These are phyloP conservation scores for Automeris io DNA, from an alignment of 2,888 invertebrate species.

Conservation along the genomic window DNA sequence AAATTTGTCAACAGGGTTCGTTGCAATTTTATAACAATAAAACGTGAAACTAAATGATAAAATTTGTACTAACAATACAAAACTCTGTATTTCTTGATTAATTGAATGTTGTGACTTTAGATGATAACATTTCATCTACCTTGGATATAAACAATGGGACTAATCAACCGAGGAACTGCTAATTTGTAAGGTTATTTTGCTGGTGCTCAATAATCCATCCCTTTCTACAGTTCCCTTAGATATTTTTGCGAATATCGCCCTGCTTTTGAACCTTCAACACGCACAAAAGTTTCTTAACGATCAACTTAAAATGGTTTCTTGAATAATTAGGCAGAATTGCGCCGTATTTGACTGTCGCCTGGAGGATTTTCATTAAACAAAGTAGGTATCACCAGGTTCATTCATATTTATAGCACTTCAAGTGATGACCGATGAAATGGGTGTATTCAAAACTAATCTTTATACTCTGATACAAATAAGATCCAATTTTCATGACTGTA, in stretches of 20 bases:
- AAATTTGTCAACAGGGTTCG: no score
- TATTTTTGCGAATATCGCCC: conserved; percentile 14
- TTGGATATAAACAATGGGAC: background rate
- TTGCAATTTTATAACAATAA: no score
- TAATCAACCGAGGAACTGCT: background rate
- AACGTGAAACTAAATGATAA: no score
- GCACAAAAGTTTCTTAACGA: conserved; percentile 14
- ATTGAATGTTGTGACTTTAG: no score
- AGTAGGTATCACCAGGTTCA: conserved; percentile 26
- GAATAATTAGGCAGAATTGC: conserved; percentile 22
- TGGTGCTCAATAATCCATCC: background rate
- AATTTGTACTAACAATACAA: no score
- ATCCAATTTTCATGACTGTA: background rate
- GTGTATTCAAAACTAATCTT: background rate
- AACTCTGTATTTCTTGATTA: no score
- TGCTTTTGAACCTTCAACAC: conserved; percentile 20
- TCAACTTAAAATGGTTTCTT: conserved; percentile 21
- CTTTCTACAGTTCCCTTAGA: conserved; percentile 8
- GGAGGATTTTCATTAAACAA: conserved; percentile 24
- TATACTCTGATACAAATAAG: background rate
- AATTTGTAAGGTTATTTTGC: background rate
- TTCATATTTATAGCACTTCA: conserved; percentile 23
- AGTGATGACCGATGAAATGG: conserved; percentile 11
- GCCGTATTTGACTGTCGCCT: conserved; percentile 16
- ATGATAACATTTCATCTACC: no score